Percentiles rank a stretch among this genome's conserved stretches.
phyloP scores from a whole-genome alignment of 1,140 invertebrate genomes.

The Temnothorax longispinosus region DNA sequence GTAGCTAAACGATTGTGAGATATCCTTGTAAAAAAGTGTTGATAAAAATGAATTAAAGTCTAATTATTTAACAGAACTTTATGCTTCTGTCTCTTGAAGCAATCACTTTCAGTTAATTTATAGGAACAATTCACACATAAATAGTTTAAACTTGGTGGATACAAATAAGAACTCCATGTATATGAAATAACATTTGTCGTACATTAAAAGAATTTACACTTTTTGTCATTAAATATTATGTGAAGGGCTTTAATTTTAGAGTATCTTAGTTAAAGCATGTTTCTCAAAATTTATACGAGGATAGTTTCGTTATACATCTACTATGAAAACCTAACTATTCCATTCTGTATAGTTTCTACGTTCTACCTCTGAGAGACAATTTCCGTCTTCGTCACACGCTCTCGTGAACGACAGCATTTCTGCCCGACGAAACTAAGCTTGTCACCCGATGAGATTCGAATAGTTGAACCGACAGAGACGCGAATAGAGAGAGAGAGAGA shows the following conservation, averaged over 20 bases:
- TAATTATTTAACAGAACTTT: background rate
- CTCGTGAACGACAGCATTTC: slow-evolving; percentile 23
- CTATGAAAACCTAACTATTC: background rate
- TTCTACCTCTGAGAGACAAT: background rate
- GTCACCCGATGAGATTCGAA: slow-evolving; percentile 45
- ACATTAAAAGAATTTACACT: background rate
- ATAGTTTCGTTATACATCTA: background rate
- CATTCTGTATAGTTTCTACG: background rate
- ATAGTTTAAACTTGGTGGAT: background rate
- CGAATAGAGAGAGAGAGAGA: background rate
- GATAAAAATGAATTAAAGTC: background rate
- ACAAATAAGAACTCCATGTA: background rate
- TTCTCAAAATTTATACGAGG: background rate
- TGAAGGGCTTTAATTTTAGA: background rate
- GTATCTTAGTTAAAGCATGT: background rate
- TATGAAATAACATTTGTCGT: background rate
- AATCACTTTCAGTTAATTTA: slow-evolving; percentile 11
- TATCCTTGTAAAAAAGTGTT: background rate
- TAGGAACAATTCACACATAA: background rate
- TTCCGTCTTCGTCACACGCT: slow-evolving; percentile 15
- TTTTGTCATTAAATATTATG: background rate
- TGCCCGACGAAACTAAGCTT: slow-evolving; percentile 41
- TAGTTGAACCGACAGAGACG: slow-evolving; percentile 10
- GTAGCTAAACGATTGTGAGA: background rate
- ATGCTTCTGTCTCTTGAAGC: background rate